Percentiles rank a stretch among this genome's conserved stretches.
These are phyloP conservation scores for Nephrotoma appendiculata DNA, from an alignment of 2,888 invertebrate genomes.

Conservation along the genomic window DNA sequence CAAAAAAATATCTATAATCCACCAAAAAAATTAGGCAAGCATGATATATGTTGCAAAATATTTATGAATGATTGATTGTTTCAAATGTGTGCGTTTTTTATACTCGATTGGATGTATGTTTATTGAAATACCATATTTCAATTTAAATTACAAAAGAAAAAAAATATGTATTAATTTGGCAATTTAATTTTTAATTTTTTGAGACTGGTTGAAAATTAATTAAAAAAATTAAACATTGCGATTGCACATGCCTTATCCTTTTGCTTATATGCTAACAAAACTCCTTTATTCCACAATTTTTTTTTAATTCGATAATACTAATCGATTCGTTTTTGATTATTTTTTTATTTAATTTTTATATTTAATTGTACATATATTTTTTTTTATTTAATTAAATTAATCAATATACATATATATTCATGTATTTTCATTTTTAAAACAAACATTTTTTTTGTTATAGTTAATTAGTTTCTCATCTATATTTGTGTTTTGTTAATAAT, in stretches of 20 bases:
- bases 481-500: not conserved
- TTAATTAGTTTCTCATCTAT: not conserved
- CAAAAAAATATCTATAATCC: not conserved
- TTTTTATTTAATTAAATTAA: constrained; percentile 9
- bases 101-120: not conserved
- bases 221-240: constrained; percentile 16
- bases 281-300: constrained; percentile 6
- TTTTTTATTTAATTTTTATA: constrained; percentile 11
- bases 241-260: constrained; percentile 19
- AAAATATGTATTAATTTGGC: not conserved
- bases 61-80: not conserved
- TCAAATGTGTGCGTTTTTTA: not conserved
- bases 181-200: constrained; percentile 3
- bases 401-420: constrained; percentile 4
- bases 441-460: not conserved
- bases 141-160: not conserved
- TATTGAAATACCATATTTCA: not conserved
- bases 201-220: constrained; percentile 6
- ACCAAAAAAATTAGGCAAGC: constrained; percentile 1
- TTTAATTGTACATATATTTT: constrained; percentile 11
- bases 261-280: constrained; percentile 19
- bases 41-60: not conserved
- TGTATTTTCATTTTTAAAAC: constrained; percentile 2
- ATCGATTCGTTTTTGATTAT: constrained; percentile 22
- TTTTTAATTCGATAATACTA: constrained; percentile 18